phyloP scores from a whole-genome alignment of 1,140 invertebrate genomes.

The Pachypsylla venusta region DNA sequence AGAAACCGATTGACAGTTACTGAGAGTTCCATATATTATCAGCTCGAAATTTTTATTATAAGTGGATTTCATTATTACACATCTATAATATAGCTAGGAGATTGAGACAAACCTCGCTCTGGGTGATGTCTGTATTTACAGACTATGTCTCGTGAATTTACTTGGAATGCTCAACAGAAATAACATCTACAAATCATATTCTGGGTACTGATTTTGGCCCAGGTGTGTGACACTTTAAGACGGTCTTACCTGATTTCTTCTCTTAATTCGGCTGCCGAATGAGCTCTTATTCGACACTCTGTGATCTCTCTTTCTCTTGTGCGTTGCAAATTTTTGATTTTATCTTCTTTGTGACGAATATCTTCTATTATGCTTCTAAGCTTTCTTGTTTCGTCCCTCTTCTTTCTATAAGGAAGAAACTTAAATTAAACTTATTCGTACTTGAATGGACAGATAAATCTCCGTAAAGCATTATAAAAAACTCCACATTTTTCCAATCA shows the following conservation, averaged over 20 bases:
- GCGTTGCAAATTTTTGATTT: constrained; percentile 24
- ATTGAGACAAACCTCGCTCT: no score
- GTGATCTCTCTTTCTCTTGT: constrained; percentile 25
- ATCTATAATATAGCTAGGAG: no score
- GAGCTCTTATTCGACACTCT: constrained; percentile 25
- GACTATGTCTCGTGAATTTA: no score
- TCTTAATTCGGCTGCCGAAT: constrained; percentile 26
- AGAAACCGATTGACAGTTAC: no score
- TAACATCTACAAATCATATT: no score
- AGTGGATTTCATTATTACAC: no score
- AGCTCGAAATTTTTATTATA: no score
- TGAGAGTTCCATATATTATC: no score
- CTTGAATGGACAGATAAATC: not conserved
- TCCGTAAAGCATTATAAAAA: not conserved
- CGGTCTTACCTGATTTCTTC: constrained; percentile 29
- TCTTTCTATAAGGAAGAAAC: constrained; percentile 20
- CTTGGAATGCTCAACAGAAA: no score
- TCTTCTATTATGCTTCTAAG: constrained; percentile 20
- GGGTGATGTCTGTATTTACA: no score
- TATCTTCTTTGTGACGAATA: constrained; percentile 25
- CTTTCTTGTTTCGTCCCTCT: constrained; percentile 22
- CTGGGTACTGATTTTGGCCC: no score
- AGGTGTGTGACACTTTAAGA: no score
- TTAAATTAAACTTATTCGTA: not conserved
- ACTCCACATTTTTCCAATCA: not conserved